Evolutionary conservation across 2,888 invertebrate species (phyloP), one percentile per base, ranked within the genome.

Genomic region (Melolontha melolontha): DNA sequence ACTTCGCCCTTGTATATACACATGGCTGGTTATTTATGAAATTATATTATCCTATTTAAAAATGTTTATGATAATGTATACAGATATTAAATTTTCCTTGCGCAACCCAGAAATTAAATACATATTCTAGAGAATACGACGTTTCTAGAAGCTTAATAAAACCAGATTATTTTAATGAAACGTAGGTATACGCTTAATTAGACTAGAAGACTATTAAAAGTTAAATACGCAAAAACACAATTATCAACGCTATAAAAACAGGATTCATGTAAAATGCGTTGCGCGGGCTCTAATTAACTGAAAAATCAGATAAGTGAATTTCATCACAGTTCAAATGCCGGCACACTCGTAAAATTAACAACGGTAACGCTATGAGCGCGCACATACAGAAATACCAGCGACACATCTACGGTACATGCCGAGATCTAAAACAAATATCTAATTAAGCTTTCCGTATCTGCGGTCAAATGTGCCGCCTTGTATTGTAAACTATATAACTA

Each of bases 391-490:
- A 57, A 27, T 10, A 34, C 42, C 44, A 12, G 44, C n/a, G 7
- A 34, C 34, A 54, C 39, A 54, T 39, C 17, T 12, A 16, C 17
- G 39, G 17, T 40, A 54, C 54, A 2, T 44, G 14, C 40, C 29
- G 12, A 29, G 44, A 44, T 44, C 44, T 27, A 57, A 59, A 59
- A 55, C 55, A 41, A 55, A 55, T 55, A 55, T 55, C 59, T 59
- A 59, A 59, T 59, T 59, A 44, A 59, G 59, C 59, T 59, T 64
- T 64, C 41, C 64, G 64, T 29, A 44, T 41, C 22, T 64, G 51
- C 64, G 51, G 64, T 51, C 64, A 64, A 64, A 64, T 64, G 34
- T 52, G 52, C 64, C 64, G 64, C 64, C 64, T 64, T 42, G 52
- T 59, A 59, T 59, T 59, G 59, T 59, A 59, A 59, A 59, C 59